phyloP scores from a whole-genome alignment of 1,140 invertebrate genomes.

The Rhagoletis pomonella region DNA sequence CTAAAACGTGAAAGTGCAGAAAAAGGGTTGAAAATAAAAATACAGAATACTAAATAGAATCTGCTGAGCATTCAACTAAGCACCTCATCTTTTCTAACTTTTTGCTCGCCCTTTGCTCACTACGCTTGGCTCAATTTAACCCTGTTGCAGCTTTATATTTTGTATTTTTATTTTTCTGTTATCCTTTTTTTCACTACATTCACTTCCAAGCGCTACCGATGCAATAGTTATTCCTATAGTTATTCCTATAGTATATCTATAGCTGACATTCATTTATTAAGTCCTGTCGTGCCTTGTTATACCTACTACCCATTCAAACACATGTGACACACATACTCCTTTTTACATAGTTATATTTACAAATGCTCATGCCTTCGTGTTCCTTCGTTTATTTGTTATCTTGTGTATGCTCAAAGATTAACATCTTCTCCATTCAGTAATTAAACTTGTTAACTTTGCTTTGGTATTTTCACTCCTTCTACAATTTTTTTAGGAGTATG shows the following conservation, averaged over 20 bases:
- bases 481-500: background rate
- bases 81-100: background rate
- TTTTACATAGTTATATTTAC: background rate
- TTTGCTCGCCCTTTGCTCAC: background rate
- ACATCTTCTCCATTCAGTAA: slow-evolving; percentile 19
- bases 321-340: too few relatives aligned
- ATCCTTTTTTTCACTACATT: background rate
- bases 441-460: background rate
- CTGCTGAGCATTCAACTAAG: background rate
- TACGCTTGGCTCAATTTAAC: background rate
- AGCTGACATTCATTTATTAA: background rate
- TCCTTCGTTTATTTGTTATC: background rate
- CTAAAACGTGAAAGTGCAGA: background rate
- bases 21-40: background rate
- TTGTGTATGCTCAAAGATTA: background rate
- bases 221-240: background rate
- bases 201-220: background rate
- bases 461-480: background rate
- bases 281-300: background rate
- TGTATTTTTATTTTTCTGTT: background rate
- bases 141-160: background rate
- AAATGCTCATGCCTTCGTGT: background rate
- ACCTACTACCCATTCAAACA: background rate
- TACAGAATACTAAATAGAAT: background rate
- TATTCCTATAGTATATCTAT: background rate